These are phyloP conservation scores for Eurytoma adleriae DNA, from an alignment of 2,888 invertebrate genomes.

Conservation along the genomic window DNA sequence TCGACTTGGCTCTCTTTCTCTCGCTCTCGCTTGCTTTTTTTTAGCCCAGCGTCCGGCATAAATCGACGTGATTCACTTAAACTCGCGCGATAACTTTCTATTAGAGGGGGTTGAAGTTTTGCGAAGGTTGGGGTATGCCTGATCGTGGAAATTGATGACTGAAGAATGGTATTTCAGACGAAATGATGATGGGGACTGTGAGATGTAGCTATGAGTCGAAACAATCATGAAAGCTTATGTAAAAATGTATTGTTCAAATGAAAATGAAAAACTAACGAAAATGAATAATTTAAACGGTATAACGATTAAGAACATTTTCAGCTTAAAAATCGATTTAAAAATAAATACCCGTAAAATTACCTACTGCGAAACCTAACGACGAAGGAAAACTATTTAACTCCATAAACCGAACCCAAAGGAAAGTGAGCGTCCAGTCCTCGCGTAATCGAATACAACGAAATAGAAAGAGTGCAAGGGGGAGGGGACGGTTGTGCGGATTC, in stretches of 20 bases:
- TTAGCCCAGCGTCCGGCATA: not conserved
- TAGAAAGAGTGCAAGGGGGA: slow-evolving; percentile 38
- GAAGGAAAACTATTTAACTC: no score
- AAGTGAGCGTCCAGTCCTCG: not conserved
- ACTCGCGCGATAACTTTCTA: not conserved
- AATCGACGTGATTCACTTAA: slow-evolving; percentile 8
- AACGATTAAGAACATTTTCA: not conserved
- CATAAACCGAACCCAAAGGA: not conserved
- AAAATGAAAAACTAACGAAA: no score
- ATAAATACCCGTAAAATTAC: not conserved
- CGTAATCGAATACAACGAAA: slow-evolving; percentile 5
- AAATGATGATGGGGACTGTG: no score
- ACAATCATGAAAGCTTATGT: no score
- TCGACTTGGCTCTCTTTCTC: not conserved
- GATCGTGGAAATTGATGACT: no score
- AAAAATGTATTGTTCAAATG: no score
- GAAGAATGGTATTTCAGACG: no score
- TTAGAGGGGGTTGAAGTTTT: no score
- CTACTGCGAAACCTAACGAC: not conserved
- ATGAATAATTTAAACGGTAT: not conserved
- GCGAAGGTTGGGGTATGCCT: no score
- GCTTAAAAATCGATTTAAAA: not conserved
- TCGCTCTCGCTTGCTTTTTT: not conserved
- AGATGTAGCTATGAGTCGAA: no score
- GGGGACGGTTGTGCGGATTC: slow-evolving; percentile 75